Percentiles rank a stretch among this genome's conserved stretches.
These are phyloP conservation scores for Halcyon senegalensis DNA, from an alignment of 2,113 vertebrate genomes.

Conservation along the genomic window DNA sequence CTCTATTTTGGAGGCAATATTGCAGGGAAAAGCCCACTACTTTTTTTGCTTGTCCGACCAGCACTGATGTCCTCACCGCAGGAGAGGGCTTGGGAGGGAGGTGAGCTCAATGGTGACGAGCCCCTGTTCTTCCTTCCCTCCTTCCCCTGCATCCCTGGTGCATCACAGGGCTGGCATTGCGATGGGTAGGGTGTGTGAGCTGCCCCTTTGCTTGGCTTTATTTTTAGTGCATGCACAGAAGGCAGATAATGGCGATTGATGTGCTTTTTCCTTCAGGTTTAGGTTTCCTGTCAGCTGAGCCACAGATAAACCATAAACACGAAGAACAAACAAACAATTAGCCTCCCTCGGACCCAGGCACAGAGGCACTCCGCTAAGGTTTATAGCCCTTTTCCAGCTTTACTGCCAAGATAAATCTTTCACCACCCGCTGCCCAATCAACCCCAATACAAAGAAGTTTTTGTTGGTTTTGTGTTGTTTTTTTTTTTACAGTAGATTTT, in stretches of 20 bases:
- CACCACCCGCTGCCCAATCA: constrained; percentile 52
- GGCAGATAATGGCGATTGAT: constrained; percentile 42
- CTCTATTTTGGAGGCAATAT: neutral
- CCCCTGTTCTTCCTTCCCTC: neutral
- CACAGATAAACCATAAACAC: constrained; percentile 69
- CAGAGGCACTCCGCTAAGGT: constrained; percentile 49
- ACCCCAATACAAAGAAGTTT: neutral
- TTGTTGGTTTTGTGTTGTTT: neutral
- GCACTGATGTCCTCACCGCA: accelerated
- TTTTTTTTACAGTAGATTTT: neutral
- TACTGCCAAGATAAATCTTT: constrained; percentile 66
- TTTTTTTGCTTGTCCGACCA: neutral
- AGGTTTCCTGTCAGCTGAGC: constrained; percentile 66
- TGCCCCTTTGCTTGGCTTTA: neutral
- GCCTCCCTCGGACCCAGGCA: constrained; percentile 61
- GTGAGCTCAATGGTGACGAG: accelerated
- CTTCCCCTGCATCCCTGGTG: neutral
- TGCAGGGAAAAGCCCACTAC: neutral
- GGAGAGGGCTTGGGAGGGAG: neutral
- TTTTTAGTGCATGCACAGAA: neutral
- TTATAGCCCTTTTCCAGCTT: constrained; percentile 67
- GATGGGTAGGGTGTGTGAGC: neutral
- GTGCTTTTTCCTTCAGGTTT: constrained; percentile 57
- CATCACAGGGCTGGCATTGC: neutral
- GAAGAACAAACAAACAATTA: constrained; percentile 73